A percentile compares a stretch with the other conserved stretches of the same genome.
These are phyloP conservation scores for Hydrolagus colliei DNA, from an alignment of 2,797 vertebrate species.

Conservation along the genomic window DNA sequence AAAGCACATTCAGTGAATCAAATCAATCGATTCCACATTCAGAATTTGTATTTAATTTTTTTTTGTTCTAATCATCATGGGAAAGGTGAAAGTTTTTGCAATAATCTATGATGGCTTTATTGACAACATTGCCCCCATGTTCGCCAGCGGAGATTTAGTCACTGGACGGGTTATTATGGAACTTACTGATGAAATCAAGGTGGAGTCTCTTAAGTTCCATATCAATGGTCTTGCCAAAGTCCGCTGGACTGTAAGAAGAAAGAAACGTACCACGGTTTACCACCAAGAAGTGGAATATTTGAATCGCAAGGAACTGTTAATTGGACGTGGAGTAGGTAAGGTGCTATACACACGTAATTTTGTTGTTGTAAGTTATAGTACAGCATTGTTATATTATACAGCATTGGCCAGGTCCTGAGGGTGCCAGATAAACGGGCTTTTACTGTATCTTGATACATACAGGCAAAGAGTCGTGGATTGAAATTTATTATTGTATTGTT, in stretches of 20 bases:
- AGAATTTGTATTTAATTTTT: too few species aligned
- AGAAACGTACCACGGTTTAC: not conserved
- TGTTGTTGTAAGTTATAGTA: not conserved
- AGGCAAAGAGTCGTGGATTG: too few species aligned
- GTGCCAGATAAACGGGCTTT: too few species aligned
- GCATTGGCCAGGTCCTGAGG: too few species aligned
- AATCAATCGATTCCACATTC: too few species aligned
- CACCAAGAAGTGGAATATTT: not conserved
- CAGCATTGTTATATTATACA: too few species aligned
- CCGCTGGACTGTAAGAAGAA: not conserved
- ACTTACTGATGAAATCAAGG: not conserved
- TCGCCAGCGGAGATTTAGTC: not conserved
- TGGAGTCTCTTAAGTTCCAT: slow-evolving; percentile 13
- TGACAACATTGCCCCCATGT: not conserved
- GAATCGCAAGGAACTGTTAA: not conserved
- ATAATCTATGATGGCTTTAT: not conserved
- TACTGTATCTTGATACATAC: too few species aligned
- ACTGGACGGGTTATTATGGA: not conserved
- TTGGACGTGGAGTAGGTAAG: not conserved
- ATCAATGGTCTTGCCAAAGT: not conserved
- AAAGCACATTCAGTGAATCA: too few species aligned
- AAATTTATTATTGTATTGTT: too few species aligned
- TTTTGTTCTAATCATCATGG: not conserved
- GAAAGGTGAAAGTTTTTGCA: not conserved
- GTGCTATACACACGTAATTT: too few species aligned